These are phyloP conservation scores for Itoplectis maculator DNA, from an alignment of 2,888 invertebrate species.

Conservation along the genomic window DNA sequence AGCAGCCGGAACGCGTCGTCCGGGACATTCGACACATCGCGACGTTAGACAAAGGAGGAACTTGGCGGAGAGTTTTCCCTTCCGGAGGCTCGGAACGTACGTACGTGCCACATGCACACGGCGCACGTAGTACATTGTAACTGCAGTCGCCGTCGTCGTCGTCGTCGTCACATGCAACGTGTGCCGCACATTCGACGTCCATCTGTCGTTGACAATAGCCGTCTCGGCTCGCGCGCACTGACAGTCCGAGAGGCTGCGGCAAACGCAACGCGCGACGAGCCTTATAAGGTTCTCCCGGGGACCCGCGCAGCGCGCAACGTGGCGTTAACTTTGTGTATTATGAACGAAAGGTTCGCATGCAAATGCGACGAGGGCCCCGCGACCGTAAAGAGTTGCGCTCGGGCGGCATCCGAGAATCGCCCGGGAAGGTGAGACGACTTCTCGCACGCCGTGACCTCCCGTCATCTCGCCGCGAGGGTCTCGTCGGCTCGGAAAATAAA, in stretches of 20 bases:
- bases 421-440: constrained; percentile 15
- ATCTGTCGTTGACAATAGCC: constrained; percentile 82
- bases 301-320: constrained; percentile 28
- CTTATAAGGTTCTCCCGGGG: constrained; percentile 75
- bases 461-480: background rate
- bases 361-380: constrained; percentile 72
- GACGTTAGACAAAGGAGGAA: constrained; percentile 71
- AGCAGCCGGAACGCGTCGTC: constrained; percentile 18
- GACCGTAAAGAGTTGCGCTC: constrained; percentile 42
- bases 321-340: constrained; percentile 76
- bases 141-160: constrained; percentile 62
- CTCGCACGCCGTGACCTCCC: constrained; percentile 13
- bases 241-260: constrained; percentile 75
- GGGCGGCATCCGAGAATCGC: background rate
- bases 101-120: constrained; percentile 48
- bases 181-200: constrained; percentile 82
- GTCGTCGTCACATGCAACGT: constrained; percentile 76
- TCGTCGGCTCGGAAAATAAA: background rate
- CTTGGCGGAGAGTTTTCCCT: constrained; percentile 72
- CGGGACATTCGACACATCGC: constrained; percentile 29
- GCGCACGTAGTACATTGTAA: constrained; percentile 61
- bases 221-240: constrained; percentile 73
- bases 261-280: constrained; percentile 70
- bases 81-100: constrained; percentile 69
- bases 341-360: constrained; percentile 77